phyloP scores from a whole-genome alignment of 2,888 invertebrate species.

The Sylvicola cinctus region DNA sequence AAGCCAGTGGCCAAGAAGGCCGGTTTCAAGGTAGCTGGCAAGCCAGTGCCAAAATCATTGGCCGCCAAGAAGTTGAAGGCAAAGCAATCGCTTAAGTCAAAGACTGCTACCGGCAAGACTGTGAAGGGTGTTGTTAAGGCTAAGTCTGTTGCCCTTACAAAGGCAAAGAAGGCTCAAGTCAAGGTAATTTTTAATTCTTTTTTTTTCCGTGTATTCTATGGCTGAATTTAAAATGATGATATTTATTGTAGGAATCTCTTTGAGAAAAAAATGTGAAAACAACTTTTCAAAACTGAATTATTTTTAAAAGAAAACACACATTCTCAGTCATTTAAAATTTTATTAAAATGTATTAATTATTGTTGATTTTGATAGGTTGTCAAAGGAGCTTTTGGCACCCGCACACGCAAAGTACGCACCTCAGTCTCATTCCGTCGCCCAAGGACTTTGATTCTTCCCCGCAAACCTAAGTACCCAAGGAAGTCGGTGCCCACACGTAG shows the following conservation, averaged over 20 bases:
- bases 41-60: conserved; percentile 24
- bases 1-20: conserved; percentile 12
- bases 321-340: conserved; percentile 3
- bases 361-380: conserved; percentile 41
- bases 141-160: conserved; percentile 36
- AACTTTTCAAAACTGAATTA: conserved; percentile 14
- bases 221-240: conserved; percentile 21
- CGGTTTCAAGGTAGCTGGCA: conserved; percentile 10
- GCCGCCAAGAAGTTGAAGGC: conserved; percentile 1
- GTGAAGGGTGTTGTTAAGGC: conserved; percentile 34
- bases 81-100: conserved; percentile 10
- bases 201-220: conserved; percentile 4
- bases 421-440: conserved; percentile 92
- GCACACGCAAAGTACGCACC: conserved; percentile 77
- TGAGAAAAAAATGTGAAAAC: conserved; percentile 23
- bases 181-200: conserved; percentile 34
- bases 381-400: conserved; percentile 77
- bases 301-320: no score
- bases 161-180: conserved; percentile 68
- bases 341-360: conserved; percentile 6
- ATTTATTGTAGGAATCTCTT: conserved; percentile 34
- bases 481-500: conserved; percentile 84
- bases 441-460: conserved; percentile 73
- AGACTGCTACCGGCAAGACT: conserved; percentile 29
- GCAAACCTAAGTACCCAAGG: conserved; percentile 87